phyloP scores from a whole-genome alignment of 2,888 invertebrate genomes.

The Drosophila kambysellisi region DNA sequence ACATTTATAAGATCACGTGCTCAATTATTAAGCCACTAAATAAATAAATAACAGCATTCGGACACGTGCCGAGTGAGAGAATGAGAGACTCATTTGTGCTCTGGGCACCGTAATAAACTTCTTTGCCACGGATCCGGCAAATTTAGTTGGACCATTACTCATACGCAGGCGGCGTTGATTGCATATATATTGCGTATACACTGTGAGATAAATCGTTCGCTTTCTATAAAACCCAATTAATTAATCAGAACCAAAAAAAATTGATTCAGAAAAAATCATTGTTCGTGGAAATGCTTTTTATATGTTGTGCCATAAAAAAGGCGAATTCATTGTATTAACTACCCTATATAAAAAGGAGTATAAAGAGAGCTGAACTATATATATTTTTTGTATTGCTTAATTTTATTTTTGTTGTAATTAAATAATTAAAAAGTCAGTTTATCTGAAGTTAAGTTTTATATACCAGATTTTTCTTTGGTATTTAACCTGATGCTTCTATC shows the following conservation, averaged over 20 bases:
- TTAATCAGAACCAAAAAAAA: conserved; percentile 54
- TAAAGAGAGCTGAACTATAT: background rate
- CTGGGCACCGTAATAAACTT: conserved; percentile 41
- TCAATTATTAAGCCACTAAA: conserved; percentile 81
- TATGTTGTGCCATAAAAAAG: conserved; percentile 2
- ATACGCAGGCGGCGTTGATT: conserved; percentile 60
- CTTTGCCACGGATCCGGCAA: conserved; percentile 9
- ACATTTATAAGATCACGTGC: conserved; percentile 79
- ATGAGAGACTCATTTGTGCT: conserved; percentile 1
- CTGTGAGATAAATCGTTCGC: conserved; percentile 58
- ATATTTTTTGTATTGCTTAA: background rate
- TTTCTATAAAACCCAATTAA: conserved; percentile 65
- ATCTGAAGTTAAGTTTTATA: background rate
- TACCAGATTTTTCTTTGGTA: background rate
- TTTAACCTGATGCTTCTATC: background rate
- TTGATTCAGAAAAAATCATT: background rate
- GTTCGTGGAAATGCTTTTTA: background rate
- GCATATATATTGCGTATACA: conserved; percentile 47
- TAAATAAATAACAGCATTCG: conserved; percentile 70
- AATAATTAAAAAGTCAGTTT: background rate
- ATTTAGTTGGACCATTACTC: conserved; percentile 69
- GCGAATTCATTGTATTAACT: background rate
- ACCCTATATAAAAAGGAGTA: background rate
- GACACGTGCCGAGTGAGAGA: conserved; percentile 62
- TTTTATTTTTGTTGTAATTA: background rate